phyloP scores from a whole-genome alignment of 1,140 invertebrate species.

The Drosophila truncata region DNA sequence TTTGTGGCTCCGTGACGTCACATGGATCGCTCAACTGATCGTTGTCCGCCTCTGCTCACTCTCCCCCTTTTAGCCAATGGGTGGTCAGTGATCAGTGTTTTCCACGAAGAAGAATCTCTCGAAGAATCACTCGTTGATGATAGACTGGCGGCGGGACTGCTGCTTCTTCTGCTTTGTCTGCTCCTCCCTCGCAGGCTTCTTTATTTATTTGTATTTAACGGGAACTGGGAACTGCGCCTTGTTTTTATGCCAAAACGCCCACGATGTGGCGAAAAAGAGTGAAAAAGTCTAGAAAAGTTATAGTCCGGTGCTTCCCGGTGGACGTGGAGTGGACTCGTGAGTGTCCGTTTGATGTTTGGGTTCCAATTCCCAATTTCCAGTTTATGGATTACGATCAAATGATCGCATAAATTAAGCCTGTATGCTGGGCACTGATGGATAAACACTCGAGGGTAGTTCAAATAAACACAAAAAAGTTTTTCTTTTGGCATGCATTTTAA shows the following conservation, averaged over 20 bases:
- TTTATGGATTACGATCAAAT: conserved; percentile 4
- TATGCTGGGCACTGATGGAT: conserved; percentile 9
- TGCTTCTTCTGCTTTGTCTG: conserved; percentile 55
- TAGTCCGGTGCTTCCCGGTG: conserved; percentile 31
- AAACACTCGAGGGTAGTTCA: conserved; percentile 1
- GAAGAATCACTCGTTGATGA: conserved; percentile 41
- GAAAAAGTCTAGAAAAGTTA: conserved; percentile 17
- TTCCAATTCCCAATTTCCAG: conserved; percentile 1
- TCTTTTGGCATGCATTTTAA: neutral
- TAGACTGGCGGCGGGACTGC: conserved; percentile 38
- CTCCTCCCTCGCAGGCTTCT: conserved; percentile 11
- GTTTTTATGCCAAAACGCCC: conserved; percentile 53
- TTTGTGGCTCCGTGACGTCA: conserved; percentile 43
- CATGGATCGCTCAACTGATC: conserved; percentile 36
- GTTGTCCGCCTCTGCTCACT: neutral
- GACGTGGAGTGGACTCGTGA: neutral
- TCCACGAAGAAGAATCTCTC: conserved; percentile 42
- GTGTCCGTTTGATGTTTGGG: conserved; percentile 30
- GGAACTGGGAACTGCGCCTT: conserved; percentile 63
- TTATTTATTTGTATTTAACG: conserved; percentile 74
- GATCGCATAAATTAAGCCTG: neutral
- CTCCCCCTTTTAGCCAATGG: conserved; percentile 20
- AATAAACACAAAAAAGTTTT: conserved; percentile 17
- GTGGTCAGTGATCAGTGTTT: conserved; percentile 43
- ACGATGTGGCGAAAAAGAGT: conserved; percentile 18